Percentiles rank a stretch among this genome's conserved stretches.
These are phyloP conservation scores for Ennomos erosarius DNA, from an alignment of 2,888 invertebrate genomes.

Conservation along the genomic window DNA sequence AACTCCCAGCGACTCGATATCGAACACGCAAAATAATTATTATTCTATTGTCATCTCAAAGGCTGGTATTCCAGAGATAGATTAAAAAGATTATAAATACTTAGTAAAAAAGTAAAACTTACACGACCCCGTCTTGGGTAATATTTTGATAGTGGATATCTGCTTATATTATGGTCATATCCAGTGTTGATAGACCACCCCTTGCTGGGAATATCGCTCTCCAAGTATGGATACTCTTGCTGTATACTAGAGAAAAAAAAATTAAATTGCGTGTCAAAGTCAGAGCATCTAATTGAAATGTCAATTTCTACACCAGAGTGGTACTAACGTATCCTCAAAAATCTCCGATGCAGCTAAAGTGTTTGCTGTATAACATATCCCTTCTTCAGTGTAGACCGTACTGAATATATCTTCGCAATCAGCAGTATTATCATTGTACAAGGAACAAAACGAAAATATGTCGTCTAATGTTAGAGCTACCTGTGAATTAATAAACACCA, in stretches of 20 bases:
- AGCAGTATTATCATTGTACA: constrained; percentile 18
- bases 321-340: constrained; percentile 36
- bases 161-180: not conserved
- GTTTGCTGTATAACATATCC: constrained; percentile 57
- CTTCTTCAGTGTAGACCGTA: constrained; percentile 52
- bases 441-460: constrained; percentile 24
- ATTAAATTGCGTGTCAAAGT: too few relatives aligned
- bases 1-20: too few relatives aligned
- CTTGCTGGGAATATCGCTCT: not conserved
- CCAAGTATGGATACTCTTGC: not conserved
- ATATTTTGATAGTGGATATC: not conserved
- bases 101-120: too few relatives aligned
- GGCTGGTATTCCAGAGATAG: too few relatives aligned
- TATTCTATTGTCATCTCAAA: too few relatives aligned
- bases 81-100: too few relatives aligned
- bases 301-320: too few relatives aligned
- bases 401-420: constrained; percentile 32
- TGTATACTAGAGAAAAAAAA: constrained; percentile 8
- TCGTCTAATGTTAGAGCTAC: constrained; percentile 33
- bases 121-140: constrained; percentile 10
- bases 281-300: too few relatives aligned
- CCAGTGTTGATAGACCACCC: not conserved
- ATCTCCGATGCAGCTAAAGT: constrained; percentile 51
- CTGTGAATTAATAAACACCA: constrained; percentile 14
- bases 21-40: too few relatives aligned